Base-by-base conservation (phyloP, 1,140 invertebrate species). In the Rhagoletis pomonella region DNA sequence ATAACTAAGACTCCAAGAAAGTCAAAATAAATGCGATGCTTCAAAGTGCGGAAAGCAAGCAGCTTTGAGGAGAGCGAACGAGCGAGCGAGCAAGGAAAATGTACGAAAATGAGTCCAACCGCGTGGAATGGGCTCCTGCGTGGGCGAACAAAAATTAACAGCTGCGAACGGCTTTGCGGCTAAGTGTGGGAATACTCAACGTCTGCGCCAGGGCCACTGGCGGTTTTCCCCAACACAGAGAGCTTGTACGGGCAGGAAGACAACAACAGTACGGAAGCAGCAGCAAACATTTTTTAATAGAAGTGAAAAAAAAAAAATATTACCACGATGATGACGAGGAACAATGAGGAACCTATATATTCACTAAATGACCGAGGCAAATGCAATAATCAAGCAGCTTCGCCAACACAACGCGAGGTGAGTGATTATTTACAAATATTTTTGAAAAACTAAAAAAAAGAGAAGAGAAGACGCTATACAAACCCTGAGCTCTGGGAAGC, bases 1-100 rank as follows among this genome's bases (percentile, higher is more conserved):
- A 81, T 81, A 81, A 81, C 73, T 47, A 81, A 81, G 73, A 81
- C 73, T 81, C 73, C 73, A 55, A 55, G 73, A 29, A 81, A 47
- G 73, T 19, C 73, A 19, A 29, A 29, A 29, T 29, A 29, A 29
- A 44, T 73, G 12, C 67, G 67, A 44, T 73, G 39, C 67, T 73
- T 73, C 42, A 73, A 73, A 73, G 67, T 73, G 44, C 44, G 42
- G 17, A 29, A 29, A 29, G 29, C 29, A 47, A n/a, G 42, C 67
- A 9, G 67, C 44, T 44, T 47, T 73, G 67, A 47, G 14, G 42
- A 67, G 29, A 42, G 9, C 29, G 39, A 42, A 29, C 9, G 7
- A 67, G 67, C 39, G 67, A 17, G 3, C 6, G 10, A 62, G 64
- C 1, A 42, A 14, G 10, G 12, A 55, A 81, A 81, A 10, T 19